phyloP scores from a whole-genome alignment of 2,797 vertebrate species.

The Graptemys geographica region DNA sequence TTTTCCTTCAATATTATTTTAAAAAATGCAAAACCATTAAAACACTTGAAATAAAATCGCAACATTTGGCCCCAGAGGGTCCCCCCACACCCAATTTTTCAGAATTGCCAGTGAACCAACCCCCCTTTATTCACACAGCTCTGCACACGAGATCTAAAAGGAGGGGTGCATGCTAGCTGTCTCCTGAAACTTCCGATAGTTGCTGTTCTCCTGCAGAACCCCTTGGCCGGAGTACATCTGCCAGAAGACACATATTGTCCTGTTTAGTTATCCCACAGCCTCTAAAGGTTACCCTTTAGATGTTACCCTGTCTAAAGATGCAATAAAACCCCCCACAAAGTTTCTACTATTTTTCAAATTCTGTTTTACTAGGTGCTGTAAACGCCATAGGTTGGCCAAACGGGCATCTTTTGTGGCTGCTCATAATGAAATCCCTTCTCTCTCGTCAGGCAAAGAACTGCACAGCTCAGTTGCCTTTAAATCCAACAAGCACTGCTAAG shows the following conservation, averaged over 20 bases:
- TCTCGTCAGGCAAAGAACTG: background rate
- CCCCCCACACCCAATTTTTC: no score
- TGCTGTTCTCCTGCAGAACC: background rate
- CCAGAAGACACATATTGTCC: background rate
- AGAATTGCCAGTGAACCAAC: no score
- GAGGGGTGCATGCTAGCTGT: background rate
- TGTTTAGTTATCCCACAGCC: background rate
- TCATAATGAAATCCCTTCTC: background rate
- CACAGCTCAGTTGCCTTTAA: background rate
- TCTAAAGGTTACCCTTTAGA: background rate
- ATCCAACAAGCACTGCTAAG: background rate
- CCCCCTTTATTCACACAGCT: no score
- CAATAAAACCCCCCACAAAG: background rate
- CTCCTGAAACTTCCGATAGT: background rate
- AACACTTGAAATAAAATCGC: no score
- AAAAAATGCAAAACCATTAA: no score
- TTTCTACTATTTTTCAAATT: background rate
- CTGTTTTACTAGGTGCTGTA: background rate
- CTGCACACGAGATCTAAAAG: background rate
- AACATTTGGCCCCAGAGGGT: no score
- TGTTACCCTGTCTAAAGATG: background rate
- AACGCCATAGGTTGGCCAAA: rapidly evolving
- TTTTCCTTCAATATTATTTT: no score
- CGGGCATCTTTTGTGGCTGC: background rate
- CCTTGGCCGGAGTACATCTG: background rate